Evolutionary conservation across 2,888 invertebrate genomes (phyloP), one percentile per base, ranked within the genome.

Genomic region (Lycocerus yunnanus): DNA sequence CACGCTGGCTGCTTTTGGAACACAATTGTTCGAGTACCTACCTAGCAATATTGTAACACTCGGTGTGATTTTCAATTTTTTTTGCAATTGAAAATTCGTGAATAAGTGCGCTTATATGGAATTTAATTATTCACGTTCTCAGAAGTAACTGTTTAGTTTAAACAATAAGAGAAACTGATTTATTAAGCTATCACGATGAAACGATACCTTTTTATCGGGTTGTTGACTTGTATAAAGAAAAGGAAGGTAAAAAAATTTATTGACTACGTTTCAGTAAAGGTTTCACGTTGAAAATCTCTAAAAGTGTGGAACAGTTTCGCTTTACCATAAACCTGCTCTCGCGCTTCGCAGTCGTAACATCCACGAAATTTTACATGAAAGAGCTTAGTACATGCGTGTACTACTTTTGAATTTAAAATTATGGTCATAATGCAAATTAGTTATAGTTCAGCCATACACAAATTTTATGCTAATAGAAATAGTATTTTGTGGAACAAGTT

Each of bases 151-250:
- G 61, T 63, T 16, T 18, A 63, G n/a, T 43, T 18, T 63, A 15
- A 63, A 63, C 20, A 63, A 63, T 63, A 63, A 63, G 61, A 63
- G 61, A 63, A 63, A 63, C 18, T 63, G 18, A 63, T 63, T 63
- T 63, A 63, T 18, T 63, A 63, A 63, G 61, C 61, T 43, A 43
- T 63, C 61, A 20, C 15, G 61, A 18, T 43, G 8, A n/a, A n/a
- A n/a, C n/a, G 6, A 43, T 43, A n/a, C 27, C 13, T 27, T 27
- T 27, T 27, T n/a, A 63, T 63, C 61, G 14, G 61, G 61, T 63
- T 63, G 61, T 63, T 63, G 61, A 63, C 20, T 20, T 18, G 61
- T 18, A 18, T n/a, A n/a, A 63, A 63, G 43, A 15, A 20, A 63
- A 63, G 61, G 61, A 61, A 61, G 61, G 61, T 18, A 15, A 61